Conservation (phyloP, 2,113 vertebrate genomes). For the Dunckerocampus dactyliophorus region DNA sequence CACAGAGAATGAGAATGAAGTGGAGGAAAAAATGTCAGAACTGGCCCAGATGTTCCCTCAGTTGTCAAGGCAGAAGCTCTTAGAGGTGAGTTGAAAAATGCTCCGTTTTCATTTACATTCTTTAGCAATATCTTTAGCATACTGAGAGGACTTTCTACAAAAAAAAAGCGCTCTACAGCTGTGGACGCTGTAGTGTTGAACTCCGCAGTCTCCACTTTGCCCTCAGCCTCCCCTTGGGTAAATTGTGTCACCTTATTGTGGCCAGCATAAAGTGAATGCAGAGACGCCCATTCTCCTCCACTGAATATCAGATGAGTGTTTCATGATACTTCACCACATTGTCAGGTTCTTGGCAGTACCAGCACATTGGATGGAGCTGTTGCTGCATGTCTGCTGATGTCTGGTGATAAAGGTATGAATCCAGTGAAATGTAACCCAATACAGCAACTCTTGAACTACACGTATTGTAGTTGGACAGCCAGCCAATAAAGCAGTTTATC, state of each 20-base stretch:
- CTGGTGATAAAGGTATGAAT: conserved; percentile 67
- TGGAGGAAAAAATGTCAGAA: conserved; percentile 64
- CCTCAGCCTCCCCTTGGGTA: no score
- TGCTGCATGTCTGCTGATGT: conserved; percentile 72
- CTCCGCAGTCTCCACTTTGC: no score
- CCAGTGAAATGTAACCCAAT: not conserved
- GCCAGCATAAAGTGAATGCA: no score
- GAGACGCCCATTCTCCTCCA: no score
- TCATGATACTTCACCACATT: conserved; percentile 1
- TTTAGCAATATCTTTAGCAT: no score
- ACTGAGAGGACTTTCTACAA: no score
- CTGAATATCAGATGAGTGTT: no score
- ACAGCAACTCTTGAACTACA: not conserved
- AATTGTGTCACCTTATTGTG: no score
- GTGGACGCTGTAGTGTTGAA: not conserved
- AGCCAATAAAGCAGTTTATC: not conserved
- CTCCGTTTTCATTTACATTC: no score
- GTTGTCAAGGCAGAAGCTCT: conserved; percentile 69
- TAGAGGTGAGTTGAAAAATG: conserved; percentile 69
- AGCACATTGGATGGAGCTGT: conserved; percentile 82
- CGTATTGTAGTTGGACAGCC: not conserved
- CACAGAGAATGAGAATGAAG: conserved; percentile 10
- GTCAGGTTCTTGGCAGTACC: conserved; percentile 77
- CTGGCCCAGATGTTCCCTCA: conserved; percentile 83
- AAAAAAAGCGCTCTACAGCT: not conserved